Evolutionary conservation across 2,797 vertebrate species (phyloP).

Genomic region (Galago senegalensis): DNA sequence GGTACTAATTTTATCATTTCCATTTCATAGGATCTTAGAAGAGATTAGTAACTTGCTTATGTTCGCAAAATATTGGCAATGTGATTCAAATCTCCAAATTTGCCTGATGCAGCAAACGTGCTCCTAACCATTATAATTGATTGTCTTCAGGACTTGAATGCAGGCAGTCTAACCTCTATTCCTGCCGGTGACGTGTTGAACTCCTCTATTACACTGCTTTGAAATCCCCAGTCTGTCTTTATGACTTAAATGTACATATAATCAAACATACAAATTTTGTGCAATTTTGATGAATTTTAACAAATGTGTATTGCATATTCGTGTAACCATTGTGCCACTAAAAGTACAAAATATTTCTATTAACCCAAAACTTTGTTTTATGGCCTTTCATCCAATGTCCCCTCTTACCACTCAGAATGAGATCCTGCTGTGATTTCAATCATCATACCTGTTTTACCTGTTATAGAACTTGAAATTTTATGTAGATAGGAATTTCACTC

Average conservation of each 20-base stretch:
- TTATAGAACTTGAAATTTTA: neutral
- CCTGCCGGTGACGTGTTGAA: neutral
- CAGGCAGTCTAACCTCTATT: neutral
- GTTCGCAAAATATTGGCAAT: slow-evolving; percentile 30
- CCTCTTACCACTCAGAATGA: neutral
- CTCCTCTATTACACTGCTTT: neutral
- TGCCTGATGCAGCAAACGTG: neutral
- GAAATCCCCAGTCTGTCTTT: neutral
- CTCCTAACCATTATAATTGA: neutral
- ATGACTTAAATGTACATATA: neutral
- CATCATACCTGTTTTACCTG: neutral
- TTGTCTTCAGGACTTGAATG: neutral
- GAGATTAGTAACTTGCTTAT: slow-evolving; percentile 48
- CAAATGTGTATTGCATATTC: neutral
- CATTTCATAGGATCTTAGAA: slow-evolving; percentile 24
- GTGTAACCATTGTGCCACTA: neutral
- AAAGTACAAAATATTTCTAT: slow-evolving; percentile 24
- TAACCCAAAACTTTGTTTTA: neutral
- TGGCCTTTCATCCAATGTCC: neutral
- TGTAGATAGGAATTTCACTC: neutral
- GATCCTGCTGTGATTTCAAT: neutral
- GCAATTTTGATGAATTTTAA: neutral
- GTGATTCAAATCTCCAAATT: neutral
- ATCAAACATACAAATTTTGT: neutral
- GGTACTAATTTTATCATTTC: slow-evolving; percentile 45